These are phyloP conservation scores for Myotis myotis DNA, from an alignment of 2,797 vertebrate species.

Conservation along the genomic window DNA sequence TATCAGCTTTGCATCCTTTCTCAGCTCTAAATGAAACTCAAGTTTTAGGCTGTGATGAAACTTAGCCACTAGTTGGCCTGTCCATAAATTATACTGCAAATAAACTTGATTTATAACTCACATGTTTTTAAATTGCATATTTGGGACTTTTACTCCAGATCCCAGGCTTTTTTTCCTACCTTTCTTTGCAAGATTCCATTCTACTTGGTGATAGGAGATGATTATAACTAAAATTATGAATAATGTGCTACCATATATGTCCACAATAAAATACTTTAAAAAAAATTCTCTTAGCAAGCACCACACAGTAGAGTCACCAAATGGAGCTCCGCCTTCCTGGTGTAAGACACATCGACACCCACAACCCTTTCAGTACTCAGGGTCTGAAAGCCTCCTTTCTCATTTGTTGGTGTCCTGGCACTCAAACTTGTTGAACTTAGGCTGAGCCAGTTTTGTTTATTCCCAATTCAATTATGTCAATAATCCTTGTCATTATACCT, in stretches of 20 bases:
- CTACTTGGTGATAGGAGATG: neutral
- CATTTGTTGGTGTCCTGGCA: neutral
- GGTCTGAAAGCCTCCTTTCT: neutral
- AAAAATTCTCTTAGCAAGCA: neutral
- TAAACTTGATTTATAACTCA: slow-evolving; percentile 10
- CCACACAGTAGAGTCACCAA: neutral
- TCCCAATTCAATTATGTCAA: neutral
- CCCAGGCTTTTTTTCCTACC: neutral
- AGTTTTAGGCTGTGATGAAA: neutral
- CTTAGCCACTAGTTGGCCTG: neutral
- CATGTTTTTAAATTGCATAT: neutral
- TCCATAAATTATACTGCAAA: slow-evolving; percentile 35
- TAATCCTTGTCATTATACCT: neutral
- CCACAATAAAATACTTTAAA: neutral
- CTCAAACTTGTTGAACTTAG: neutral
- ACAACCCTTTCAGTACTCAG: neutral
- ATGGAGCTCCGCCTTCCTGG: neutral
- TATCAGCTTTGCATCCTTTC: slow-evolving; percentile 52
- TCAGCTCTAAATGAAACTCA: slow-evolving; percentile 38
- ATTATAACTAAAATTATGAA: neutral
- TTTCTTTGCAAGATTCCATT: neutral
- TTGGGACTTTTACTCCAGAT: neutral
- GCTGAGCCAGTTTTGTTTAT: neutral
- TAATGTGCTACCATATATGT: neutral
- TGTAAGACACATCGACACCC: neutral